Evolutionary conservation across 2,113 vertebrate species (phyloP), one percentile per base, ranked within the genome.

Genomic region (Ifrita kowaldi): DNA sequence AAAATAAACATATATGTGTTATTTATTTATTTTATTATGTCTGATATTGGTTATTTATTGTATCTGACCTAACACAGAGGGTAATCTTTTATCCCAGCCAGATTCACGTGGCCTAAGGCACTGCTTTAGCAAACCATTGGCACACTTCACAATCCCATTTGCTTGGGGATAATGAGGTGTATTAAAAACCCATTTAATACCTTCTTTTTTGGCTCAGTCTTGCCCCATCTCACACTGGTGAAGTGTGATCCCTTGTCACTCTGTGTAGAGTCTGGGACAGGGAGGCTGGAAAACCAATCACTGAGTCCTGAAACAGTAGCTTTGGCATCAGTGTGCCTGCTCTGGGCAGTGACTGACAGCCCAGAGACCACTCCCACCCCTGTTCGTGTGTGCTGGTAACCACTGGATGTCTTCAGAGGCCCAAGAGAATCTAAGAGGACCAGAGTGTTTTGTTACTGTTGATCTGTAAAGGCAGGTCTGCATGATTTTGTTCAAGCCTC

Each of bases 131-230:
- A 83, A 70, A 30, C 30, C 26, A 9, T 0, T 60, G 79, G 19
- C 79, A 70, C 1, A 0, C 12, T 19, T 16, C 78, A 57, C 0
- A 0, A 10, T 57, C 8, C n/a, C 42, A 11, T 57, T 49, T 49
- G 22, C 28, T 7, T 68, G n/a, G 42, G 64, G 42, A 9, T 22
- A 39, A 47, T 47, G 13, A 67, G 16, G 22, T 81, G 17, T 22
- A 11, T 22, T 7, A 41, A 49, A 57, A 57, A 17, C 2, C 13
- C n/a, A 27, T 21, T 47, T 7, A 21, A 49, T 5, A 11, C 17
- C 11, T 68, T 21, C 6, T 13, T 12, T 32, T 50, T 39, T 46
- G 49, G 41, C 50, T n/a, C 50, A 67, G 12, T 35, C 15, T 35
- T 35, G 32, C 39, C 7, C 39, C 3, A 4, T 37, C 33, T 37